phyloP scores from a whole-genome alignment of 2,797 vertebrate species.

The Paguma larvata region DNA sequence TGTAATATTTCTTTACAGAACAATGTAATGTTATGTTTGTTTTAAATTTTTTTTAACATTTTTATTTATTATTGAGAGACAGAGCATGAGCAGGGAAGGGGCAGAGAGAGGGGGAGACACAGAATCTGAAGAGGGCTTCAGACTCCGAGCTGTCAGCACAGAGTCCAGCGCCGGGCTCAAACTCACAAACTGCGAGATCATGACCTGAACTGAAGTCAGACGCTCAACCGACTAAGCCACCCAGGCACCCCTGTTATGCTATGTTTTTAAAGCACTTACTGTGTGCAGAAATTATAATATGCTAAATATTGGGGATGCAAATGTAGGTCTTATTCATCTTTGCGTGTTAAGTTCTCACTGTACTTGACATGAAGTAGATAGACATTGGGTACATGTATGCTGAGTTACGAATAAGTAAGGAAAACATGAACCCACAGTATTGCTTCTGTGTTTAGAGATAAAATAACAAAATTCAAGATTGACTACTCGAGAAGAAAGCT shows the following conservation, averaged over 20 bases:
- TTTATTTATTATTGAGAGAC: no score
- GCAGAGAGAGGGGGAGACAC: no score
- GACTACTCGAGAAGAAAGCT: slow-evolving; percentile 36
- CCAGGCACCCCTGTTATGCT: not conserved
- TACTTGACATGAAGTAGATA: not conserved
- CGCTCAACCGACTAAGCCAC: no score
- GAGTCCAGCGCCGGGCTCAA: no score
- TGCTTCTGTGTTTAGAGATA: slow-evolving; percentile 58
- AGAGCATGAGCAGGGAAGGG: no score
- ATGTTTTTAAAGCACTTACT: slow-evolving; percentile 14
- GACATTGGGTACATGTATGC: not conserved
- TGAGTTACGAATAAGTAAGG: slow-evolving; percentile 23
- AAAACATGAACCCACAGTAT: not conserved
- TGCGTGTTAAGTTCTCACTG: not conserved
- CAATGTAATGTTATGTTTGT: not conserved
- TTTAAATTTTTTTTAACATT: no score
- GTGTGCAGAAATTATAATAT: not conserved
- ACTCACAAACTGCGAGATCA: no score
- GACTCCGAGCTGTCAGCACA: no score
- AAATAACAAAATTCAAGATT: slow-evolving; percentile 8
- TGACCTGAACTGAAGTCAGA: no score
- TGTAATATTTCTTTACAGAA: slow-evolving; percentile 58
- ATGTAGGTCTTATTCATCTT: not conserved
- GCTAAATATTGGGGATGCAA: not conserved
- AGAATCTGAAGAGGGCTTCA: no score